phyloP scores from a whole-genome alignment of 2,888 invertebrate species.

The Baccha elongata region DNA sequence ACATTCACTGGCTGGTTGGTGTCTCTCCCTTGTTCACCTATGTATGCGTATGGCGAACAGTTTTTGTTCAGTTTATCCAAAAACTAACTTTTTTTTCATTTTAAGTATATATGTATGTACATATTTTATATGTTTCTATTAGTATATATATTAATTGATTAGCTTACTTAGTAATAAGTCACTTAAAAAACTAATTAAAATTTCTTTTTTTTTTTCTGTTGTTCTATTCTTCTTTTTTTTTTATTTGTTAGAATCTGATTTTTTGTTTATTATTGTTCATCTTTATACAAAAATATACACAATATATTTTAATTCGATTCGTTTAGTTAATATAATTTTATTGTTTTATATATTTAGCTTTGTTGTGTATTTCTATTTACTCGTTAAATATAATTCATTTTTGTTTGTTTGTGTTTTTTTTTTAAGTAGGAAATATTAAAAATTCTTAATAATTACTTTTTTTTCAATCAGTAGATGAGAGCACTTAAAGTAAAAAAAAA shows the following conservation, averaged over 20 bases:
- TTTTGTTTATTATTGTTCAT: slow-evolving; percentile 3
- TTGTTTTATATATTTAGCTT: slow-evolving; percentile 32
- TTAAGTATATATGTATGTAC: background rate
- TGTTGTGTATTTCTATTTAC: slow-evolving; percentile 51
- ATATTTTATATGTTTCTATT: background rate
- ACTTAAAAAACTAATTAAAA: slow-evolving; percentile 55
- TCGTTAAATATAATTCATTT: slow-evolving; percentile 23
- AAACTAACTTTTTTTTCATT: slow-evolving; percentile 3
- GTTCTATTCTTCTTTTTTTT: slow-evolving; percentile 33
- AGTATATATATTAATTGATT: slow-evolving; percentile 26
- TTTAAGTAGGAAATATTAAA: slow-evolving; percentile 68
- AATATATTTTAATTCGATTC: slow-evolving; percentile 68
- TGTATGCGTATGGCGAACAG: slow-evolving; percentile 8
- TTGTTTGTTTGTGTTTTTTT: slow-evolving; percentile 13
- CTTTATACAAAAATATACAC: slow-evolving; percentile 70
- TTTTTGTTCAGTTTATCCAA: slow-evolving; percentile 1
- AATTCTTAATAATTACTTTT: slow-evolving; percentile 58
- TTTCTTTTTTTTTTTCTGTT: slow-evolving; percentile 6
- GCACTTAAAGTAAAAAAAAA: slow-evolving; percentile 46
- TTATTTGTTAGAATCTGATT: slow-evolving; percentile 36
- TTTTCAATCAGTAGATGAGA: slow-evolving; percentile 67
- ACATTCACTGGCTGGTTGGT: slow-evolving; percentile 36
- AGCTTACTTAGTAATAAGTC: slow-evolving; percentile 42
- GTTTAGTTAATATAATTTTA: slow-evolving; percentile 45
- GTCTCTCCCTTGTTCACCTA: slow-evolving; percentile 31